Evolutionary conservation across 1,140 invertebrate genomes (phyloP).

Genomic region (Samia ricini): DNA sequence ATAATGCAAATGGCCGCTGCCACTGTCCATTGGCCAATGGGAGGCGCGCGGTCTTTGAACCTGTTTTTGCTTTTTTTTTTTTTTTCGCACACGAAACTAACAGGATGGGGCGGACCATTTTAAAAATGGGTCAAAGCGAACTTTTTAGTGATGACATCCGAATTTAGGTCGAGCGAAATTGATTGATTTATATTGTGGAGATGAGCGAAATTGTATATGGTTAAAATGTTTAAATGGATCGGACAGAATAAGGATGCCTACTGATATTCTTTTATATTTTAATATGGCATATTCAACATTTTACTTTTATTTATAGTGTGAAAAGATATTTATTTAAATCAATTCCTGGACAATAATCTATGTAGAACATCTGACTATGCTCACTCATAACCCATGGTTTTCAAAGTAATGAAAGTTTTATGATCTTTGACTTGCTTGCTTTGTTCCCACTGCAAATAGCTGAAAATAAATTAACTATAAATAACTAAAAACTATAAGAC

Average conservation of each 20-base stretch:
- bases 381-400: too few species aligned
- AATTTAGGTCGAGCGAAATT: slow-evolving; percentile 53
- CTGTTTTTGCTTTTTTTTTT: slow-evolving; percentile 32
- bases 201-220: background rate
- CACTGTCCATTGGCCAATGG: slow-evolving; percentile 25
- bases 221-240: background rate
- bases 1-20: slow-evolving; percentile 36
- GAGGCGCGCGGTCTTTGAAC: slow-evolving; percentile 44
- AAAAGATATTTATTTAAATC: too few species aligned
- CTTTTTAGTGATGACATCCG: slow-evolving; percentile 31
- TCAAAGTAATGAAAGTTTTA: too few species aligned
- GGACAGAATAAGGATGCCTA: background rate
- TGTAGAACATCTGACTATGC: too few species aligned
- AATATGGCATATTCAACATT: background rate
- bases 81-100: slow-evolving; percentile 33
- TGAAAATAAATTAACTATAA: too few species aligned
- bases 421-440: too few species aligned
- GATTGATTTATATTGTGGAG: slow-evolving; percentile 34
- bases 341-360: too few species aligned
- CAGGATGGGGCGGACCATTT: slow-evolving; percentile 44
- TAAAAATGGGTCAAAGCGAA: slow-evolving; percentile 62
- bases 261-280: background rate
- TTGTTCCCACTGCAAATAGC: too few species aligned
- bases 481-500: too few species aligned
- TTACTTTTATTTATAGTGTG: too few species aligned